Base-by-base conservation (phyloP, 2,797 vertebrate genomes). In the Discoglossus pictus region DNA sequence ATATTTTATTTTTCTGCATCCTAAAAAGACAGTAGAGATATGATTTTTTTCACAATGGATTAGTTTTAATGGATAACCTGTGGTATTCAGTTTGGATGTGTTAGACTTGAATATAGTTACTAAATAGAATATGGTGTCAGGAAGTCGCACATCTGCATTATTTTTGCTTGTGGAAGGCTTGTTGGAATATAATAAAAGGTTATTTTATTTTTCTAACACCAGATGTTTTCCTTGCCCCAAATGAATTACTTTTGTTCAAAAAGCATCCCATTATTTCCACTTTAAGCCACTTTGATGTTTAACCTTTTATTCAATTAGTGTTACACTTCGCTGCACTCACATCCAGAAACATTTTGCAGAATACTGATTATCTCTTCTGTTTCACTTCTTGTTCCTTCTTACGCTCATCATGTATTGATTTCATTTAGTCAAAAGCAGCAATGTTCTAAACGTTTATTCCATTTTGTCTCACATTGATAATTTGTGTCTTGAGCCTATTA, bases 291-390 rank as follows among this genome's bases (percentile, higher is more conserved):
- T 61, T 68, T 61, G 65, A 53, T 61, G 40, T 23, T 55, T 56
- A 70, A 70, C 59, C 51, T 70, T 69, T 70, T 48, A 56, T 56
- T 63, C 51, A 42, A 50, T 70, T 56, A 50, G 35, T 12, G 15
- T 50, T 44, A 39, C 15, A 43, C 51, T 60, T 50, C 40, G 48
- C 34, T 69, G 59, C 12, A 36, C 17, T 47, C 23, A 48, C 50
- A 48, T 55, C 55, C 7, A 56, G 51, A 55, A 63, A 50, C 35
- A 70, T 63, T 70, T 56, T 56, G 13, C 66, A 23, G 60, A 70
- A 63, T 70, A 25, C 59, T 34, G 59, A 70, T 63, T 24, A 63
- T 31, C 40, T 48, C 18, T 56, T 62, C 58, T 54, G 21, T 48
- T 62, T 61, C 31, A 39, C 40, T 18, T 39, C 58, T 54, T 20